A percentile compares a stretch with the other conserved stretches of the same genome.
These are phyloP conservation scores for Drosophila saltans DNA, from an alignment of 1,140 invertebrate genomes.

Conservation along the genomic window DNA sequence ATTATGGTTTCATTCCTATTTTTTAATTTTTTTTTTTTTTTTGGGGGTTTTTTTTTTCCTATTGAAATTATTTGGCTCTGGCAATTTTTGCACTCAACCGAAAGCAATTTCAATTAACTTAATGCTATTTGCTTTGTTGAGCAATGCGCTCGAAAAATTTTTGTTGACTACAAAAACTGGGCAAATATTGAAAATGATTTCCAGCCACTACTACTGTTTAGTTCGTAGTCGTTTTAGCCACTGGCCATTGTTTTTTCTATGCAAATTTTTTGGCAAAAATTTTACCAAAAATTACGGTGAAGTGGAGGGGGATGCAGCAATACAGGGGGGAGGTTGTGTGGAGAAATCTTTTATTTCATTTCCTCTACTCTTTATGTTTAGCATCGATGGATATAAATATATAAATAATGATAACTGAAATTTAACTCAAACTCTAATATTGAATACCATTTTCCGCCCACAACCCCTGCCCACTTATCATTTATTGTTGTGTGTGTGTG, in stretches of 20 bases:
- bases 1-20: not conserved
- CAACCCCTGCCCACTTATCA: not conserved
- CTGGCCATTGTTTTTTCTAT: not conserved
- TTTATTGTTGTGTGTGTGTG: not conserved
- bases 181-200: not conserved
- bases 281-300: not conserved
- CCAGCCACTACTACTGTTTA: not conserved
- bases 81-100: slow-evolving; percentile 5
- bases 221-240: not conserved
- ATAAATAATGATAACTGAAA: slow-evolving; percentile 10
- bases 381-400: not conserved
- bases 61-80: not conserved
- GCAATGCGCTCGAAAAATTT: not conserved
- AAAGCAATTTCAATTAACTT: slow-evolving; percentile 25
- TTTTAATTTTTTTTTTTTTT: not conserved
- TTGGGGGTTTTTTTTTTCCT: not conserved
- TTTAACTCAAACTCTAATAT: not conserved
- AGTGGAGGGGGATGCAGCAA: not conserved
- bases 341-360: not conserved
- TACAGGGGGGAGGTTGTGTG: not conserved
- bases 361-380: not conserved
- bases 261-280: not conserved
- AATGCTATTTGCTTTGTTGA: slow-evolving; percentile 22
- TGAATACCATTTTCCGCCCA: too few relatives aligned
- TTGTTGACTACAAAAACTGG: slow-evolving; percentile 15